Evolutionary conservation across 2,797 vertebrate genomes (phyloP).

Genomic region (Monodelphis domestica): DNA sequence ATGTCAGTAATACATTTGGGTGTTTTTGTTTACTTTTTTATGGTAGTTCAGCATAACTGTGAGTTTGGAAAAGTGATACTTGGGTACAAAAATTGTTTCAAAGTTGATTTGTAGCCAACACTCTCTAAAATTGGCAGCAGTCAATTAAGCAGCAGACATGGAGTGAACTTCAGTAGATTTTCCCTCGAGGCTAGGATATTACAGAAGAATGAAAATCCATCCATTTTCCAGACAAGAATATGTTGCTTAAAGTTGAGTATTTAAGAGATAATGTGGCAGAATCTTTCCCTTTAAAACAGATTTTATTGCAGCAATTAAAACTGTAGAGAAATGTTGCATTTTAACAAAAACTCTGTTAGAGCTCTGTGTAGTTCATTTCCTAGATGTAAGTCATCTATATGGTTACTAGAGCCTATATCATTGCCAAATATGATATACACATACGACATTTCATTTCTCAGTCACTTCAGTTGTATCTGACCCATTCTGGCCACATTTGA

Average conservation of each 20-base stretch:
- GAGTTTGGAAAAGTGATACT: slow-evolving; percentile 32
- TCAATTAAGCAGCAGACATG: slow-evolving; percentile 9
- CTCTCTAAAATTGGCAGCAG: slow-evolving; percentile 39
- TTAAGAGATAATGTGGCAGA: slow-evolving; percentile 50
- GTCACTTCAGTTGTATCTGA: too few relatives aligned
- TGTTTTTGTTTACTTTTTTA: slow-evolving; percentile 54
- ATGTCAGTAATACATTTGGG: slow-evolving; percentile 61
- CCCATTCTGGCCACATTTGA: too few relatives aligned
- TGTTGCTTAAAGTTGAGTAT: slow-evolving; percentile 51
- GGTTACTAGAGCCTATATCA: not conserved
- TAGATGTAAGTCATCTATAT: not conserved
- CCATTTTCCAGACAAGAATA: slow-evolving; percentile 56
- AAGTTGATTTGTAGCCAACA: slow-evolving; percentile 64
- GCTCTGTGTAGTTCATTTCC: slow-evolving; percentile 5
- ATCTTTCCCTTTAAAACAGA: slow-evolving; percentile 48
- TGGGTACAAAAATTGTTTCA: slow-evolving; percentile 48
- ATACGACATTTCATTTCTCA: not conserved
- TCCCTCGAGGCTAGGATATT: slow-evolving; percentile 68
- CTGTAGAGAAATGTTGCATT: slow-evolving; percentile 35
- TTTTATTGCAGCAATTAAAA: slow-evolving; percentile 73
- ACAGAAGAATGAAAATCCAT: slow-evolving; percentile 70
- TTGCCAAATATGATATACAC: not conserved
- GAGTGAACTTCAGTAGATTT: slow-evolving; percentile 54
- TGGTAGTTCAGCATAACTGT: slow-evolving; percentile 55
- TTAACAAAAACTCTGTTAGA: slow-evolving; percentile 35